phyloP scores from a whole-genome alignment of 2,888 invertebrate species.

The Sphinx pinastri region DNA sequence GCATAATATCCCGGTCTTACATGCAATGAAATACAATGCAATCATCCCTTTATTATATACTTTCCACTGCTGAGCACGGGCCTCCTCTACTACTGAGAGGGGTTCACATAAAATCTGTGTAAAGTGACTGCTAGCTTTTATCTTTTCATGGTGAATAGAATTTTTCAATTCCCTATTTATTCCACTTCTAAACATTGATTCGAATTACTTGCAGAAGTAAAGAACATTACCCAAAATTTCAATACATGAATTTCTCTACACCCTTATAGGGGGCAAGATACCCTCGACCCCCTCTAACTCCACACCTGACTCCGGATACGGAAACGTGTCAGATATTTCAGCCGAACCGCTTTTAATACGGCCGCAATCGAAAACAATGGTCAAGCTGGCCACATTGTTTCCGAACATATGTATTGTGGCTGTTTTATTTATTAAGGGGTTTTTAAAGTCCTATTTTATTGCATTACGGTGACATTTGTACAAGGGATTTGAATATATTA shows the following conservation, averaged over 20 bases:
- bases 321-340: slow-evolving; percentile 41
- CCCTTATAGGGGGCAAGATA: not conserved
- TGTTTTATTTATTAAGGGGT: slow-evolving; percentile 42
- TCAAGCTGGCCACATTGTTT: slow-evolving; percentile 45
- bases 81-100: too few species aligned
- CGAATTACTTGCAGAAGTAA: too few species aligned
- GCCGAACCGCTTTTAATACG: slow-evolving; percentile 34
- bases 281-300: not conserved
- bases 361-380: slow-evolving; percentile 45
- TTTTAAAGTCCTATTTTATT: slow-evolving; percentile 37
- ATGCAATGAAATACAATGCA: too few species aligned
- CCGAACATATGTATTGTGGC: slow-evolving; percentile 43
- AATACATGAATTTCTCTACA: too few species aligned
- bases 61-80: too few species aligned
- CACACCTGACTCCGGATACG: slow-evolving; percentile 32
- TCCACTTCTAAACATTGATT: too few species aligned
- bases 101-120: too few species aligned
- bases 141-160: too few species aligned
- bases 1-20: too few species aligned
- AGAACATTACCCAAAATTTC: too few species aligned
- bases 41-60: too few species aligned
- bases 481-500: slow-evolving; percentile 25
- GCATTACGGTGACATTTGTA: slow-evolving; percentile 21
- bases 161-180: too few species aligned
- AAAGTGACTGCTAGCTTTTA: not conserved